Evolutionary conservation across 1,140 invertebrate species (phyloP).

Genomic region (Archegozetes longisetosus): DNA sequence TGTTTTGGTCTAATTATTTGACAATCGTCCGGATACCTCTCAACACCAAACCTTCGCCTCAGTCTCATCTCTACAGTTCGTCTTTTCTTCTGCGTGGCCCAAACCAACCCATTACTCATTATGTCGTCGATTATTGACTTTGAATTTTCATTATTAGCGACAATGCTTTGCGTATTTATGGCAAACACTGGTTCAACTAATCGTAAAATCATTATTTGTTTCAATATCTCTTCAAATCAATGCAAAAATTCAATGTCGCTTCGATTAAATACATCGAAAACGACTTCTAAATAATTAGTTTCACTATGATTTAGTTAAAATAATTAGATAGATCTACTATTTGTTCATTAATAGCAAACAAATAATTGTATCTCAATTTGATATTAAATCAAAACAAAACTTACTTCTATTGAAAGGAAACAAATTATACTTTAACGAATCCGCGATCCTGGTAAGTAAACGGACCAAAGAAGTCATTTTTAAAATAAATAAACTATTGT

Average conservation of each 20-base stretch:
- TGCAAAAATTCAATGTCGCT: not conserved
- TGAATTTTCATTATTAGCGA: not conserved
- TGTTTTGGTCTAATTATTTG: slow-evolving; percentile 51
- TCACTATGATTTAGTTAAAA: no score
- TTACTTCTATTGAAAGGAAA: no score
- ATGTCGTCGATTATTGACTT: not conserved
- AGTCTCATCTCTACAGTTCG: slow-evolving; percentile 51
- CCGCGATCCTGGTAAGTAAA: no score
- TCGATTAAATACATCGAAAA: not conserved
- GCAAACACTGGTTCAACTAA: not conserved
- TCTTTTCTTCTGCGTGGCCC: slow-evolving; percentile 59
- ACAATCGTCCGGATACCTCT: slow-evolving; percentile 37
- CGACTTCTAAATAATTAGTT: no score
- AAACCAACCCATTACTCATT: slow-evolving; percentile 47
- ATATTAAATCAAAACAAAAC: no score
- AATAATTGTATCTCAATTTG: no score
- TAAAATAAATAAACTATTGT: no score
- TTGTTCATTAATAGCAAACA: no score
- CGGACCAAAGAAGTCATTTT: no score
- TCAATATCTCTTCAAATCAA: no score
- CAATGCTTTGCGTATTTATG: not conserved
- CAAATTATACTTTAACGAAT: no score
- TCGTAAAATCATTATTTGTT: not conserved
- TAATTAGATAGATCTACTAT: no score
- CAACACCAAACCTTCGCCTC: slow-evolving; percentile 49